These are phyloP conservation scores for Castor canadensis DNA, from an alignment of 2,113 vertebrate genomes.

Conservation along the genomic window DNA sequence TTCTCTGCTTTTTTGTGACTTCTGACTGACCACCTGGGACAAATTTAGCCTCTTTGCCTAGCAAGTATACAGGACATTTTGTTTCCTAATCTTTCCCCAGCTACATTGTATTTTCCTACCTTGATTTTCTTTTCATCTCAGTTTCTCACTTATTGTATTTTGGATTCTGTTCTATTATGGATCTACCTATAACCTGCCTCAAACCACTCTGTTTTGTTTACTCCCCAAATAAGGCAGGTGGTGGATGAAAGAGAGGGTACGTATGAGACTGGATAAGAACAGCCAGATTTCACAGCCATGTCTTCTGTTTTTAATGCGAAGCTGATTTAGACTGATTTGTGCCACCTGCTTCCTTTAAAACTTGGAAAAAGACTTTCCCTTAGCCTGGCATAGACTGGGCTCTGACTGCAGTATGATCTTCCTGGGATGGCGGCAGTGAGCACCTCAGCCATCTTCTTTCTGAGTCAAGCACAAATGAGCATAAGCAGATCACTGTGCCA, in stretches of 20 bases:
- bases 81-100: not conserved
- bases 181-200: not conserved
- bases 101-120: not conserved
- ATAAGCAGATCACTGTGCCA: no score
- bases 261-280: no score
- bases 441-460: no score
- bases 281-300: no score
- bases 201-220: not conserved
- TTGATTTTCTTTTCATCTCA: not conserved
- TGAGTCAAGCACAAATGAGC: no score
- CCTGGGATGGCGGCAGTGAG: no score
- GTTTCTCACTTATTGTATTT: not conserved
- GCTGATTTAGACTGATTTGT: no score
- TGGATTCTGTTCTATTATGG: not conserved
- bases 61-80: not conserved
- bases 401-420: no score
- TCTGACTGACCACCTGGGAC: not conserved
- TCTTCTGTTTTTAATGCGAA: no score
- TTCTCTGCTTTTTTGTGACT: not conserved
- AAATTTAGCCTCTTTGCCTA: not conserved
- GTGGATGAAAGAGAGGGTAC: not conserved
- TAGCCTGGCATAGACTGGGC: no score
- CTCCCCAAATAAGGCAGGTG: not conserved
- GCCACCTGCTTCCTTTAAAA: no score
- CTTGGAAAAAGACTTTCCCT: no score